phyloP scores from a whole-genome alignment of 2,888 invertebrate genomes.

The Scrobipalpa costella region DNA sequence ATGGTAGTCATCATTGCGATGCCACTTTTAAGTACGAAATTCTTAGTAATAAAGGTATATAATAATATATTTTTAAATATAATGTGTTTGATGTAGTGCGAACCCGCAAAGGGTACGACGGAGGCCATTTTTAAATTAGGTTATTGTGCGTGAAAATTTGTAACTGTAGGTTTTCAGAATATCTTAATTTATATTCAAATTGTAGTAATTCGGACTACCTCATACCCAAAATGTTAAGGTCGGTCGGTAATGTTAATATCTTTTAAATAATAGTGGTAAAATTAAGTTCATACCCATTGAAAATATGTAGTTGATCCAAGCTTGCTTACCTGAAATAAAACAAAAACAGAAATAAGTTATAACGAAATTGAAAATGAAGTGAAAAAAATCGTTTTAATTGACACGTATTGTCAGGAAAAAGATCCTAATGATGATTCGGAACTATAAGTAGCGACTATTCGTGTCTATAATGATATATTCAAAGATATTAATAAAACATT shows the following conservation, averaged over 20 bases:
- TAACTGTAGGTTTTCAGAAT: background rate
- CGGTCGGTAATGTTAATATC: background rate
- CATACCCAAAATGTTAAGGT: background rate
- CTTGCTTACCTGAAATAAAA: slow-evolving; percentile 3
- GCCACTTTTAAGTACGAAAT: background rate
- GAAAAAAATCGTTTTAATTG: no score
- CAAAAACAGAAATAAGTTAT: background rate
- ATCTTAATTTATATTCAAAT: background rate
- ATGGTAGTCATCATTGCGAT: slow-evolving; percentile 7
- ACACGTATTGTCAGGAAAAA: no score
- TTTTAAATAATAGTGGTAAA: background rate
- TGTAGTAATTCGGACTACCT: background rate
- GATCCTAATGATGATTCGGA: no score
- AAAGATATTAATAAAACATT: background rate
- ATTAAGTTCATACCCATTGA: no score
- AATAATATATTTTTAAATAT: background rate
- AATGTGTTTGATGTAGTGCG: slow-evolving; percentile 13
- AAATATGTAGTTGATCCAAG: no score
- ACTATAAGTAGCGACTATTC: no score
- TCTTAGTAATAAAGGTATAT: slow-evolving; percentile 8
- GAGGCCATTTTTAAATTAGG: background rate
- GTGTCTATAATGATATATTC: no score
- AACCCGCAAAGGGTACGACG: background rate
- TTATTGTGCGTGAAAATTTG: background rate
- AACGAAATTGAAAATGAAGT: background rate